A percentile compares a stretch with the other conserved stretches of the same genome.
Evolutionary conservation across 2,113 vertebrate species (phyloP).

Genomic region (Pungitius pungitius): DNA sequence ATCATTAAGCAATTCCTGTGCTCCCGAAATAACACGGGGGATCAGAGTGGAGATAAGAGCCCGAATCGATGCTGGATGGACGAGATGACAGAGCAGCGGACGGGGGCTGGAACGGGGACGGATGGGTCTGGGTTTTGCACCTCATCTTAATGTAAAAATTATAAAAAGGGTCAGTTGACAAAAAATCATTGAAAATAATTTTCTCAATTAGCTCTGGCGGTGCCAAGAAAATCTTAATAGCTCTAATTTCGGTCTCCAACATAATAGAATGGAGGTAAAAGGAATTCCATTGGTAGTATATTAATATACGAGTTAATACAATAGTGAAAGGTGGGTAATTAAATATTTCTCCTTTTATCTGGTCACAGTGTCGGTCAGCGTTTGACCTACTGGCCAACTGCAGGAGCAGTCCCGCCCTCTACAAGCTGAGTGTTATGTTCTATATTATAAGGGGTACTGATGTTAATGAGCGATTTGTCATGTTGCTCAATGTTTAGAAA

Average conservation of each 20-base stretch:
- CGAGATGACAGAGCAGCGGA: constrained; percentile 22
- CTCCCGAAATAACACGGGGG: constrained; percentile 77
- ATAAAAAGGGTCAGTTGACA: constrained; percentile 5
- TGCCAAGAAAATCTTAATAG: not conserved
- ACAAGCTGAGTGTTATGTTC: not conserved
- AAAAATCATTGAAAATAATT: constrained; percentile 22
- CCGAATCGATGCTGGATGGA: constrained; percentile 68
- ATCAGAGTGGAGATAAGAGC: constrained; percentile 77
- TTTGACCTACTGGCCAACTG: constrained; percentile 17
- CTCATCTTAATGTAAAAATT: constrained; percentile 12
- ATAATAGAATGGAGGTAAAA: not conserved
- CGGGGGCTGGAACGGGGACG: constrained; percentile 21
- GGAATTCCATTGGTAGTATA: not conserved
- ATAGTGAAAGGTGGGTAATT: constrained; percentile 1
- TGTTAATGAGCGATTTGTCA: not conserved
- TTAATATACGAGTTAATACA: constrained; percentile 7
- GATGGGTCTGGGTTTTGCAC: constrained; percentile 8
- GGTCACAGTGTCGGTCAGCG: not conserved
- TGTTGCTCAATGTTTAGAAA: not conserved
- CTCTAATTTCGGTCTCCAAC: not conserved
- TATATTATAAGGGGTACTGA: constrained; percentile 4
- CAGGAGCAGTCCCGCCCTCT: constrained; percentile 3
- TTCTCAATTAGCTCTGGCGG: not conserved
- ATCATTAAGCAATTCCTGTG: constrained; percentile 81
- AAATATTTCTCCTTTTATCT: constrained; percentile 2